Conservation (phyloP, 2,888 invertebrate genomes). For the Julus scanicus region DNA sequence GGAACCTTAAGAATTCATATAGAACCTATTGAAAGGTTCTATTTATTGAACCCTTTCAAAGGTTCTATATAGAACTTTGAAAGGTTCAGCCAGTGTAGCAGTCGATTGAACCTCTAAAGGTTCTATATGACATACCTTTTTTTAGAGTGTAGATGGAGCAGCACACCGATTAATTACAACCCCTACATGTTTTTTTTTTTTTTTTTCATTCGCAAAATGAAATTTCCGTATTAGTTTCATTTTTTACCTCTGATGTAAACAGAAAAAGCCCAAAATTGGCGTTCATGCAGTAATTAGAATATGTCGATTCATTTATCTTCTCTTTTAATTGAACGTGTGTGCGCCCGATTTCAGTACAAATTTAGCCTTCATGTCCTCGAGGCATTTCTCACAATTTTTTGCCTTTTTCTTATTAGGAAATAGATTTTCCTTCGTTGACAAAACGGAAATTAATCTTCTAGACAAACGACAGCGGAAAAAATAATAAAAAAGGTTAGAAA, state of each 20-base stretch:
- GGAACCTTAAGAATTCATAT: no score
- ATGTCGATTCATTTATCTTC: slow-evolving; percentile 30
- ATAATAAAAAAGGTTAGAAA: neutral
- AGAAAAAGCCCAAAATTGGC: neutral
- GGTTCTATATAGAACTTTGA: no score
- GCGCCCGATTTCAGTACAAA: neutral
- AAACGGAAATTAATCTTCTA: slow-evolving; percentile 20
- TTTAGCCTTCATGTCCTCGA: neutral
- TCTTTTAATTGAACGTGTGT: neutral
- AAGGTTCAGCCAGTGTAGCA: no score
- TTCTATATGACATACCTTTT: no score
- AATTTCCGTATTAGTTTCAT: neutral
- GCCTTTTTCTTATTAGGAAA: neutral
- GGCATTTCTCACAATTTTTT: neutral
- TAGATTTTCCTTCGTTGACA: neutral
- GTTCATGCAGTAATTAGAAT: neutral
- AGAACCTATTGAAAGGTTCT: no score
- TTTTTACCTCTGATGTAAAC: neutral
- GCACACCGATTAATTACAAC: no score
- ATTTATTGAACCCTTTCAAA: no score
- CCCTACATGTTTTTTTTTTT: no score
- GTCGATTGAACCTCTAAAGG: no score
- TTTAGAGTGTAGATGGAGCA: no score
- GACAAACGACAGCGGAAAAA: neutral
- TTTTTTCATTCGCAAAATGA: no score